A percentile compares a stretch with the other conserved stretches of the same genome.
phyloP scores from a whole-genome alignment of 1,140 invertebrate genomes.

The Bombus vancouverensis region DNA sequence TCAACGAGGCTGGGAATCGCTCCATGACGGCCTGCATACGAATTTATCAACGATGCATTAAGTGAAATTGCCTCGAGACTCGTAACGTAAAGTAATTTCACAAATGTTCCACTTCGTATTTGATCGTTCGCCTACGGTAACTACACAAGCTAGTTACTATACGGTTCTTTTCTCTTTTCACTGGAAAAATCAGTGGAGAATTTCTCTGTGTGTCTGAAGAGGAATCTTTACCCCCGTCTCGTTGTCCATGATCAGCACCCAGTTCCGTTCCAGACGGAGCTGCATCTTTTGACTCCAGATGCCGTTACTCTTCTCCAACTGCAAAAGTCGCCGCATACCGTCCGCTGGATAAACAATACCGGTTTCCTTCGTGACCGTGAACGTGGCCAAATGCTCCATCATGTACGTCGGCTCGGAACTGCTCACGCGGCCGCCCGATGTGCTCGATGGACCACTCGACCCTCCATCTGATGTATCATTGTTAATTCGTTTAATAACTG shows the following conservation, averaged over 20 bases:
- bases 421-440: conserved; percentile 74
- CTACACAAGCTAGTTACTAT: neutral
- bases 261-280: conserved; percentile 92
- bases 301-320: conserved; percentile 98
- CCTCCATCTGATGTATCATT: conserved; percentile 67
- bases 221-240: conserved; percentile 93
- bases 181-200: neutral
- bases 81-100: conserved; percentile 35
- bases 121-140: neutral
- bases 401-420: conserved; percentile 90
- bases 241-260: conserved; percentile 97
- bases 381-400: conserved; percentile 98
- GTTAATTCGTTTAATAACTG: neutral
- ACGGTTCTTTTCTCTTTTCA: conserved; percentile 6
- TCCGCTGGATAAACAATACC: conserved; percentile 94
- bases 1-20: conserved; percentile 94
- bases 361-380: conserved; percentile 94
- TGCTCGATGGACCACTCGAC: conserved; percentile 72
- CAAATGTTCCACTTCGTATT: conserved; percentile 42
- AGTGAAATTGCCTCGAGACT: conserved; percentile 44
- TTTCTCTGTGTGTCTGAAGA: conserved; percentile 15
- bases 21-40: conserved; percentile 94
- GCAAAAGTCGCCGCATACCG: conserved; percentile 96
- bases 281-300: conserved; percentile 99
- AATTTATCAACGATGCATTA: conserved; percentile 52